Evolutionary conservation across 2,888 invertebrate genomes (phyloP).

Genomic region (Galeruca laticollis): DNA sequence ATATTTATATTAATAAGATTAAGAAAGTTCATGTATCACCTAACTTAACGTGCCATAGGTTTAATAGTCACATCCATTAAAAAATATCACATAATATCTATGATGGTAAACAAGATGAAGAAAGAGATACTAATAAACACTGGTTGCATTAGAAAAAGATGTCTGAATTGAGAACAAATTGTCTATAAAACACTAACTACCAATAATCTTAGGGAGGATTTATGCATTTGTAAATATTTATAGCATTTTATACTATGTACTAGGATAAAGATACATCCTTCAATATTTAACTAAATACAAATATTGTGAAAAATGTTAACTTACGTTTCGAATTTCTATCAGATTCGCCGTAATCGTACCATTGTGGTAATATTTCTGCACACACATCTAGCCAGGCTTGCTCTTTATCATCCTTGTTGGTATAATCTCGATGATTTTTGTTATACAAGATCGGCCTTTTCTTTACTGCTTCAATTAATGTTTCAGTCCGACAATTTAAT

Average conservation of each 20-base stretch:
- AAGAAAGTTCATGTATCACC: background rate
- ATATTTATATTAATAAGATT: background rate
- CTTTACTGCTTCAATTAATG: slow-evolving; percentile 18
- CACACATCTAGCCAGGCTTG: slow-evolving; percentile 21
- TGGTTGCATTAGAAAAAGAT: background rate
- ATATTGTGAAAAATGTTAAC: background rate
- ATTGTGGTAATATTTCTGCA: slow-evolving; percentile 21
- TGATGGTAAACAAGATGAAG: background rate
- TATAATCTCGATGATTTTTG: slow-evolving; percentile 21
- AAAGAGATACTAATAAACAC: background rate
- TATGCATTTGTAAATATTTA: slow-evolving; percentile 12
- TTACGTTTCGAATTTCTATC: slow-evolving; percentile 26
- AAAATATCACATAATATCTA: background rate
- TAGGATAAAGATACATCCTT: too few relatives aligned
- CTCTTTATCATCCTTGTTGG: slow-evolving; percentile 23
- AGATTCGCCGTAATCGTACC: slow-evolving; percentile 8
- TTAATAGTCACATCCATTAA: slow-evolving; percentile 9
- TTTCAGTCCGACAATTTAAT: slow-evolving; percentile 6
- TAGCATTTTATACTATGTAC: background rate
- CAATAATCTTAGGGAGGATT: slow-evolving; percentile 12
- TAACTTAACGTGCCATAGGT: background rate
- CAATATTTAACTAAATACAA: background rate
- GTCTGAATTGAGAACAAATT: background rate
- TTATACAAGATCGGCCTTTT: slow-evolving; percentile 18
- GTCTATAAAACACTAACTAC: background rate